Evolutionary conservation across 2,888 invertebrate genomes (phyloP).

Genomic region (Blastobasis adustella): DNA sequence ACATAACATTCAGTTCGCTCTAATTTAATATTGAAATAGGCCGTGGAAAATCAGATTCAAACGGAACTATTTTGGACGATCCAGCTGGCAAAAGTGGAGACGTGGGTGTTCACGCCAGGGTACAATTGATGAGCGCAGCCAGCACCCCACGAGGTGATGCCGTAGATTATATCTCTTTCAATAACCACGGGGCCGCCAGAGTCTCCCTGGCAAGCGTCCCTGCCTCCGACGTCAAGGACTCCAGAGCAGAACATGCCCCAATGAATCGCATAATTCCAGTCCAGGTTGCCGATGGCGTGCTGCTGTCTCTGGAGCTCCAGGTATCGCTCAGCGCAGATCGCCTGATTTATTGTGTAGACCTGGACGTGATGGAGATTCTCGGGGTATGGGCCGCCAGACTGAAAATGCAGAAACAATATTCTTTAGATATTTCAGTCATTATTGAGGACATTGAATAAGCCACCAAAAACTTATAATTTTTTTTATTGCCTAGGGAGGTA

Average conservation of each 20-base stretch:
- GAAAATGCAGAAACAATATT: background rate
- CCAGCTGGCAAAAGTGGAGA: constrained; percentile 21
- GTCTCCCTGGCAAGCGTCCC: constrained; percentile 37
- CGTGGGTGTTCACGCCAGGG: constrained; percentile 50
- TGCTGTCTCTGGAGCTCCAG: background rate
- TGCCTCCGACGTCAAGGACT: constrained; percentile 30
- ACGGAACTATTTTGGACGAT: constrained; percentile 4
- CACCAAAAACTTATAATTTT: no score
- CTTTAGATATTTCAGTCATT: no score
- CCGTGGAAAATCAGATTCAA: no score
- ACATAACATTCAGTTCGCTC: no score
- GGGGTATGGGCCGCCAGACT: background rate
- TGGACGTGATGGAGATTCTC: constrained; percentile 14
- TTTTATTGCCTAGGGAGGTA: no score
- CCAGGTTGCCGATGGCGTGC: constrained; percentile 8
- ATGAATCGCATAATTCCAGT: constrained; percentile 13
- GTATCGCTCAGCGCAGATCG: constrained; percentile 30
- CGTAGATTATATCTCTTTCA: background rate
- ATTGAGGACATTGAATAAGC: no score
- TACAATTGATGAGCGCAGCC: constrained; percentile 42
- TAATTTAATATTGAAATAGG: no score
- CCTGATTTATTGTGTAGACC: constrained; percentile 30
- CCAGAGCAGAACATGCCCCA: constrained; percentile 29
- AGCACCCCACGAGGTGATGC: constrained; percentile 27
- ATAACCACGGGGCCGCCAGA: constrained; percentile 46